phyloP scores from a whole-genome alignment of 1,140 invertebrate genomes.

The Drosophila busckii region DNA sequence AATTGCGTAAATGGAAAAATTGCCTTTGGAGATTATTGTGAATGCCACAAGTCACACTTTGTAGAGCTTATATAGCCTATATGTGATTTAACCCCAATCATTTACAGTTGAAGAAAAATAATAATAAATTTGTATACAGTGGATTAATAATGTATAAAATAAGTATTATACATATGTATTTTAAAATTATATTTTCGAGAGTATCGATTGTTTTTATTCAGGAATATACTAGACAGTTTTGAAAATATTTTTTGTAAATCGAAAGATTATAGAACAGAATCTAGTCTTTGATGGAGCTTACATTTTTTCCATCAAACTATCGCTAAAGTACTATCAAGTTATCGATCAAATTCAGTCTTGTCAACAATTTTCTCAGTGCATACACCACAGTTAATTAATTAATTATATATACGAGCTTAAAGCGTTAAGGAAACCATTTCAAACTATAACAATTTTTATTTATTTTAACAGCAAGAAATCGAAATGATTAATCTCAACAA shows the following conservation, averaged over 20 bases:
- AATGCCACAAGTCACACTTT: conserved; percentile 71
- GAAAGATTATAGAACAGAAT: no score
- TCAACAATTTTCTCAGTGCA: conserved; percentile 29
- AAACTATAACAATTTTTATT: conserved; percentile 68
- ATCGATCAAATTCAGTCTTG: no score
- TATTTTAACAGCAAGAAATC: conserved; percentile 63
- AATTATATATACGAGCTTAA: conserved; percentile 50
- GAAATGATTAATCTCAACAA: conserved; percentile 17
- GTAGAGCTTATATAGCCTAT: neutral
- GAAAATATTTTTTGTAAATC: no score
- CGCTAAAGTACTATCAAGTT: no score
- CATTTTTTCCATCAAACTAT: no score
- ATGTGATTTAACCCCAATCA: neutral
- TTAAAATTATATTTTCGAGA: no score
- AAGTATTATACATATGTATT: no score
- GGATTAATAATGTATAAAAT: no score
- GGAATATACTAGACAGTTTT: no score
- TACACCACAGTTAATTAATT: conserved; percentile 52
- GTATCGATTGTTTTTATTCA: no score
- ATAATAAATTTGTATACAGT: conserved; percentile 34
- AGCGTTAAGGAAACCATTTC: conserved; percentile 51
- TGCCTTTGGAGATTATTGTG: conserved; percentile 61
- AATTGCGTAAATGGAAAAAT: conserved; percentile 76
- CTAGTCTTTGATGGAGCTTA: no score
- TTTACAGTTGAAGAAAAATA: conserved; percentile 32